Percentiles rank a stretch among this genome's conserved stretches.
Conservation (phyloP, 2,797 vertebrate genomes). For the Channa striata region DNA sequence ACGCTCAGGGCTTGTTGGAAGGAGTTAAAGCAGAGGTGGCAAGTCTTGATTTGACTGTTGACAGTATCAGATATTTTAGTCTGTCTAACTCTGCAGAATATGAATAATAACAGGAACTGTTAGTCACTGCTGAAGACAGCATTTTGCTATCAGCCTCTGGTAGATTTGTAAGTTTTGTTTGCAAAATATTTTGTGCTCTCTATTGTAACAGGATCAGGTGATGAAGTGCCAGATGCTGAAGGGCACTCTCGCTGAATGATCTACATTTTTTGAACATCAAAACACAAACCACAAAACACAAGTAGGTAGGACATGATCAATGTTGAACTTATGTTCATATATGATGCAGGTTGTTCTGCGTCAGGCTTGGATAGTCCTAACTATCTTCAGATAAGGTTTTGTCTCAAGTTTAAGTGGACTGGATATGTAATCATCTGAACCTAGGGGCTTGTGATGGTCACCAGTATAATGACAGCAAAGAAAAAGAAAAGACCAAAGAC, state of each 20-base stretch:
- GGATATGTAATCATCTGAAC: slow-evolving; percentile 2
- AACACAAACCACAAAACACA: no score
- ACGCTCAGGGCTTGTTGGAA: slow-evolving; percentile 22
- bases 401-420: slow-evolving; percentile 5
- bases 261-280: slow-evolving; percentile 14
- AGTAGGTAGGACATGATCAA: neutral
- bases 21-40: slow-evolving; percentile 38
- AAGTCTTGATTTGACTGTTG: slow-evolving; percentile 25
- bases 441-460: neutral
- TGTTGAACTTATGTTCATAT: neutral
- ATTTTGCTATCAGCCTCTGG: neutral
- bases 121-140: slow-evolving; percentile 4
- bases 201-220: slow-evolving; percentile 1
- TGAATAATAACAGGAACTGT: slow-evolving; percentile 24
- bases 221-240: no score
- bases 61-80: slow-evolving; percentile 24
- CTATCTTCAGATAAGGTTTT: slow-evolving; percentile 1
- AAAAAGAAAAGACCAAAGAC: no score
- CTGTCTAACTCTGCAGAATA: slow-evolving; percentile 23
- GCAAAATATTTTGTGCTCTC: slow-evolving; percentile 12
- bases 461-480: neutral
- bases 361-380: slow-evolving; percentile 7
- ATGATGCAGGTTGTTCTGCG: neutral
- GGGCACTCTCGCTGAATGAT: slow-evolving; percentile 1
- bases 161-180: slow-evolving; percentile 6